A percentile compares a stretch with the other conserved stretches of the same genome.
These are phyloP conservation scores for Panurus biarmicus DNA, from an alignment of 2,113 vertebrate genomes.

Conservation along the genomic window DNA sequence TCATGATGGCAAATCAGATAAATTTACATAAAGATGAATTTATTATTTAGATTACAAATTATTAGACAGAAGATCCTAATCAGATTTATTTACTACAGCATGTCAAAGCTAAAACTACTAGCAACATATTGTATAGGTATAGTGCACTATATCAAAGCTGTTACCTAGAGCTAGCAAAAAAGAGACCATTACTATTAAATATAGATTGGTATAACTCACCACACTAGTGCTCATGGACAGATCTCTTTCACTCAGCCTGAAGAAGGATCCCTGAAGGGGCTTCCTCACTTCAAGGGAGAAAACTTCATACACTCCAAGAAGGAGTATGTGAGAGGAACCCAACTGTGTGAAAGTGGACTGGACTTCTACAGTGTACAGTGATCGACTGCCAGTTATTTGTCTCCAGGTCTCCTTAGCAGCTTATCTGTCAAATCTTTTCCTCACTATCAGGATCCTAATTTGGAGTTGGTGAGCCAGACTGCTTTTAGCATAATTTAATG, in stretches of 20 bases:
- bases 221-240: neutral
- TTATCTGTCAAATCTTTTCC: neutral
- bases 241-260: no score
- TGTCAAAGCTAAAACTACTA: neutral
- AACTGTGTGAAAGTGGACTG: neutral
- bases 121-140: neutral
- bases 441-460: neutral
- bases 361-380: neutral
- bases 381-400: no score
- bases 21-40: neutral
- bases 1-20: neutral
- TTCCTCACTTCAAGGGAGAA: neutral
- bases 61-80: neutral
- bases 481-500: neutral
- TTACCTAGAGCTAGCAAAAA: neutral
- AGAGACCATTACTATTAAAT: neutral
- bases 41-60: neutral
- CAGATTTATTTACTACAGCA: neutral
- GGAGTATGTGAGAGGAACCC: neutral
- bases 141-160: neutral
- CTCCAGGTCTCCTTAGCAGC: neutral
- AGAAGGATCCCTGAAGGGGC: neutral
- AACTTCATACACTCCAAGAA: neutral
- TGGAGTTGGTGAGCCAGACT: neutral
- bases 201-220: neutral